Evolutionary conservation across 2,888 invertebrate genomes (phyloP).

Genomic region (Spisula solida): DNA sequence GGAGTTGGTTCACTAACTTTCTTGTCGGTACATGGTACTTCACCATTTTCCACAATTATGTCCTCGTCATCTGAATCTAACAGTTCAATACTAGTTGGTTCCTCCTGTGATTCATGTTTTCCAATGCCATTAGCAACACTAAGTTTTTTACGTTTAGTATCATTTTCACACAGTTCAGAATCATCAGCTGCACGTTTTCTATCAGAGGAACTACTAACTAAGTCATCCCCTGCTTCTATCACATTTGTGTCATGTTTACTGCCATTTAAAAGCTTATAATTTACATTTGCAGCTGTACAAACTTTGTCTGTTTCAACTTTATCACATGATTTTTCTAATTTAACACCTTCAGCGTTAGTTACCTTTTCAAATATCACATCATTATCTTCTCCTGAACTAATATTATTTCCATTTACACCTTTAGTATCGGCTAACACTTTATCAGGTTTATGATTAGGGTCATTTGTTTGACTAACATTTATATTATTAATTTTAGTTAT

Average conservation of each 20-base stretch:
- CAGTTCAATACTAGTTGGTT: slow-evolving; percentile 72
- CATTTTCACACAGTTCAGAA: slow-evolving; percentile 44
- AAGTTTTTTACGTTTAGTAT: slow-evolving; percentile 74
- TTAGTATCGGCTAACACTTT: slow-evolving; percentile 21
- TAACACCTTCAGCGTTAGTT: slow-evolving; percentile 37
- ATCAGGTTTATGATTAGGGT: not conserved
- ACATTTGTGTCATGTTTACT: slow-evolving; percentile 25
- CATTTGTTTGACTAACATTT: not conserved
- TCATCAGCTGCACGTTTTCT: slow-evolving; percentile 72
- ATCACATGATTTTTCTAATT: slow-evolving; percentile 36
- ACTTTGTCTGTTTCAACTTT: not conserved
- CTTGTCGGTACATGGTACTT: slow-evolving; percentile 56
- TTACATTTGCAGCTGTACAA: not conserved
- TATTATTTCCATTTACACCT: slow-evolving; percentile 19
- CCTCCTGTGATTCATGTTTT: slow-evolving; percentile 73
- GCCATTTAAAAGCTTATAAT: not conserved
- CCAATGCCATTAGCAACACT: slow-evolving; percentile 73
- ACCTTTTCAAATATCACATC: slow-evolving; percentile 57
- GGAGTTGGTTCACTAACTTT: not conserved
- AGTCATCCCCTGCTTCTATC: not conserved
- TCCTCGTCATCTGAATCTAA: slow-evolving; percentile 73
- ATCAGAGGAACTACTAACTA: slow-evolving; percentile 47
- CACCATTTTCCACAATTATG: slow-evolving; percentile 48
- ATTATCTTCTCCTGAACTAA: slow-evolving; percentile 38
- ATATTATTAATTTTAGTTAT: slow-evolving; percentile 22